Percentiles rank a stretch among this genome's conserved stretches.
Conservation (phyloP, 1,140 invertebrate genomes). For the Temnothorax curvispinosus region DNA sequence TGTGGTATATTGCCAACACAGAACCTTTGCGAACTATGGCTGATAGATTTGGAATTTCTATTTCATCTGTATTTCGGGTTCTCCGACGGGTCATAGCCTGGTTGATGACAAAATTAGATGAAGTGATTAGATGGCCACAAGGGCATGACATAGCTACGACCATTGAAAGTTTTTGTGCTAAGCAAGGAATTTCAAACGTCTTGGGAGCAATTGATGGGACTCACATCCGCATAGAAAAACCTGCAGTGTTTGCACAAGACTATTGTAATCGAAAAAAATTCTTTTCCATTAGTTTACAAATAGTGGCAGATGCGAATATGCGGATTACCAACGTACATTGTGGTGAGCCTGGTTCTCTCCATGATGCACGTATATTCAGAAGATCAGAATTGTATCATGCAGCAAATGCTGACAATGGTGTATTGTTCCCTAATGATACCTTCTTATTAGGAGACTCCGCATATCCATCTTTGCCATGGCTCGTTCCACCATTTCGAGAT, state of each 20-base stretch:
- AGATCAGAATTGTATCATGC: background rate
- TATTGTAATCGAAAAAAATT: background rate
- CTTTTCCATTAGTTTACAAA: background rate
- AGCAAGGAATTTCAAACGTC: background rate
- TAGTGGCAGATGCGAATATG: background rate
- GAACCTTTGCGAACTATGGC: too few species aligned
- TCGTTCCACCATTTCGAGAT: background rate
- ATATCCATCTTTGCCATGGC: constrained; percentile 1
- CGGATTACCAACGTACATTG: background rate
- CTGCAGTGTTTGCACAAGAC: background rate
- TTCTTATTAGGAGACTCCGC: background rate
- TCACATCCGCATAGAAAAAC: background rate
- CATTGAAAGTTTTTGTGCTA: background rate
- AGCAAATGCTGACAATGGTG: background rate
- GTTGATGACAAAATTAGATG: background rate
- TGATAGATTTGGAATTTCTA: too few species aligned
- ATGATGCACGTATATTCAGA: background rate
- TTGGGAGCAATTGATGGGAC: background rate
- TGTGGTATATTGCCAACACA: too few species aligned
- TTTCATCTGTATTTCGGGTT: too few species aligned
- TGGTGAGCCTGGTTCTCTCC: background rate
- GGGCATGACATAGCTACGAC: background rate
- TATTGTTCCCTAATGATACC: background rate
- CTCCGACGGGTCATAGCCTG: too few species aligned
- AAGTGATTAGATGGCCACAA: background rate